Percentiles rank a stretch among this genome's conserved stretches.
Conservation (phyloP, 2,113 vertebrate species). For the Marmota flaviventris region DNA sequence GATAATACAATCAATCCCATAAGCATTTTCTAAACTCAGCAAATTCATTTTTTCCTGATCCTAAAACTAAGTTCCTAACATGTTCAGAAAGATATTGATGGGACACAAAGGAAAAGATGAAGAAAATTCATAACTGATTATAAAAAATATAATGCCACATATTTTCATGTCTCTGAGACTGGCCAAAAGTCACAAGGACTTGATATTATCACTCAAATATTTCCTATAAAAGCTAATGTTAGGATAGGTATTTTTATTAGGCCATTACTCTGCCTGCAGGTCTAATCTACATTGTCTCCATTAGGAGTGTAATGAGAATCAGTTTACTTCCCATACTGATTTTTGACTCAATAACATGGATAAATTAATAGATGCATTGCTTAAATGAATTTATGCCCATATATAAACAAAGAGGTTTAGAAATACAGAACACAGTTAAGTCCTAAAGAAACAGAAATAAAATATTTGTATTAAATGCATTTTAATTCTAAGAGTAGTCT, state of each 20-base stretch:
- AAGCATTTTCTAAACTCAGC: slow-evolving; percentile 1
- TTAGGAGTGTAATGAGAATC: neutral
- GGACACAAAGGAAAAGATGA: neutral
- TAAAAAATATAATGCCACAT: neutral
- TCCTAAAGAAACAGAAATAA: neutral
- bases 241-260: neutral
- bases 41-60: neutral
- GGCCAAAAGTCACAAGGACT: neutral
- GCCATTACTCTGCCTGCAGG: neutral
- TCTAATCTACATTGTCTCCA: neutral
- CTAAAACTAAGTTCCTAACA: neutral
- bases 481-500: neutral
- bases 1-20: neutral
- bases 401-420: neutral
- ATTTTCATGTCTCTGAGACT: neutral
- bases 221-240: neutral
- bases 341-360: neutral
- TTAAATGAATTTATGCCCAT: neutral
- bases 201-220: neutral
- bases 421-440: neutral
- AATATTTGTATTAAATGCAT: neutral
- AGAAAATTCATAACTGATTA: neutral
- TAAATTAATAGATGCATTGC: neutral
- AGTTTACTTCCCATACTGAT: neutral
- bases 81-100: neutral